Percentiles rank a stretch among this genome's conserved stretches.
phyloP scores from a whole-genome alignment of 2,888 invertebrate species.

The Theristus sp. region DNA sequence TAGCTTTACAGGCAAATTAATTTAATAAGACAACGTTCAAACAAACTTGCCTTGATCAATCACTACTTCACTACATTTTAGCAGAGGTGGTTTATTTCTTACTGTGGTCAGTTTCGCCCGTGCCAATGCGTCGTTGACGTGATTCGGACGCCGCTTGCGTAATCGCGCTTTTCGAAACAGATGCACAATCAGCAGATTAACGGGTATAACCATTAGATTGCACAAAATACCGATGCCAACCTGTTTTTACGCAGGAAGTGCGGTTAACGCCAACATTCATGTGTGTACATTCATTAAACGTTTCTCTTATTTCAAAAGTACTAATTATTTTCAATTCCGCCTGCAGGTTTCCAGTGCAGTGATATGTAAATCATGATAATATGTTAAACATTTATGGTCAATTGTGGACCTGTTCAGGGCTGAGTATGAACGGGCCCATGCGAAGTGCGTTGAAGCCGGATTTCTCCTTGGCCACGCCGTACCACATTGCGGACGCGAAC shows the following conservation, averaged over 20 bases:
- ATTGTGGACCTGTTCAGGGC: constrained; percentile 31
- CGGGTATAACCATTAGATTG: constrained; percentile 34
- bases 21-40: too few relatives aligned
- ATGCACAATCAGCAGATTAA: constrained; percentile 32
- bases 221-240: constrained; percentile 33
- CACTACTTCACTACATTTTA: not conserved
- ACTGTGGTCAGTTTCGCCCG: not conserved
- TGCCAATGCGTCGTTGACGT: constrained; percentile 25
- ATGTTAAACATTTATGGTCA: too few relatives aligned
- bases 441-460: constrained; percentile 23
- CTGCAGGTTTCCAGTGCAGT: too few relatives aligned
- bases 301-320: not conserved
- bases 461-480: constrained; percentile 22
- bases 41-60: too few relatives aligned
- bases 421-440: constrained; percentile 35
- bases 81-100: not conserved
- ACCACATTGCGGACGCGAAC: constrained; percentile 40
- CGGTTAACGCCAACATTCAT: too few relatives aligned
- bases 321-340: too few relatives aligned
- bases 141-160: constrained; percentile 22
- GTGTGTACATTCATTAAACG: not conserved
- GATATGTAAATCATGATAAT: not conserved
- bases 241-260: too few relatives aligned
- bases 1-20: not conserved
- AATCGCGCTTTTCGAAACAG: constrained; percentile 32